Evolutionary conservation across 2,797 vertebrate species (phyloP), one percentile per base, ranked within the genome.

Genomic region (Apogon hyalosoma): DNA sequence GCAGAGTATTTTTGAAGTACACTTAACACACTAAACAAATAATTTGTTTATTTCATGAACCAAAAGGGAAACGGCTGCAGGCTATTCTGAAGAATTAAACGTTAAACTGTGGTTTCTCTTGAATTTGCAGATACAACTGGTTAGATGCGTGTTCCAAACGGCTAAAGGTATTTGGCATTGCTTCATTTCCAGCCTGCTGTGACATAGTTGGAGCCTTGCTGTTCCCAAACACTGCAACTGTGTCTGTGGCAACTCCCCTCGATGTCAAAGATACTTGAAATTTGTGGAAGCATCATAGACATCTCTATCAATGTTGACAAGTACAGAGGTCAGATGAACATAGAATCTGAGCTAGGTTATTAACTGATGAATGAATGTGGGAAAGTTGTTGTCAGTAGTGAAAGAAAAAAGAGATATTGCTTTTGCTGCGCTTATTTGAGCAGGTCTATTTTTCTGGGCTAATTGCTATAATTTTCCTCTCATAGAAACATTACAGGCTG

Each of bases 391-490:
- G 31, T 64, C 38, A 50, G 43, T 61, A 50, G 15, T 2, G 4
- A 0, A 2, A 18, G 10, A 42, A 43, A 21, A 3, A 21, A 48
- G 2, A 0, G 48, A 11, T 19, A 0, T 68, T 67, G 58, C 12
- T 53, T 47, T 67, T n/a, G 33, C 13, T 53, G 14, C 2, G 11
- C n/a, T 63, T 43, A 36, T 56, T 68, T 49, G 49, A 62, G 47
- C 48, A 72, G 50, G 45, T 75, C 45, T 31, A 69, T 73, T 76
- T 62, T 71, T 39, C 10, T 19, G 7, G 21, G 21, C 42, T 43
- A 69, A 73, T 63, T 69, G 43, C 24, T 50, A 38, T 72, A 63
- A 42, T 77, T 72, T 43, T 54, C 69, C 50, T 13, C 21, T 1
- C 40, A 60, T 50, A 64, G 36, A 54, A 79, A 65, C 62, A 48